Conservation (phyloP, 2,888 invertebrate species). For the Chalcis sispes region DNA sequence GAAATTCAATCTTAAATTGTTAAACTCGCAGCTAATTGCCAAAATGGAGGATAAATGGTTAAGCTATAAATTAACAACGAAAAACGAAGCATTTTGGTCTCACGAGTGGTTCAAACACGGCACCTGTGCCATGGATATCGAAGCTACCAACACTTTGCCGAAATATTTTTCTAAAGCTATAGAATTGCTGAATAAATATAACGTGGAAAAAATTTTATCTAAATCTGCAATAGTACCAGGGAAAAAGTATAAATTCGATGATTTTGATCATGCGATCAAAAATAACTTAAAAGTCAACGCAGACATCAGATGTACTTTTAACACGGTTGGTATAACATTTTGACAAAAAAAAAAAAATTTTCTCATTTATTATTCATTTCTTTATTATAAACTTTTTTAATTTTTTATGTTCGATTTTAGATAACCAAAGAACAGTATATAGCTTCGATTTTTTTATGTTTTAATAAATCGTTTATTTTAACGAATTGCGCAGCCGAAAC, state of each 20-base stretch:
- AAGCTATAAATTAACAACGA: neutral
- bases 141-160: neutral
- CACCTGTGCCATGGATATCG: constrained; percentile 21
- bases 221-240: constrained; percentile 24
- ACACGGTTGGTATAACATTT: neutral
- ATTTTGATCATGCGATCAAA: neutral
- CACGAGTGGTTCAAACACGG: constrained; percentile 51
- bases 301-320: constrained; percentile 12
- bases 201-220: neutral
- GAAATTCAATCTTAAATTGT: neutral
- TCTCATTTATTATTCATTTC: neutral
- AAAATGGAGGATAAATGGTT: constrained; percentile 16
- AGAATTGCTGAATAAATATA: constrained; percentile 17
- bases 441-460: constrained; percentile 6
- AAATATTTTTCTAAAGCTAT: constrained; percentile 30
- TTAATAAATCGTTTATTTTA: constrained; percentile 32
- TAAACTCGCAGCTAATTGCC: neutral
- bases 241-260: neutral
- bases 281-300: neutral
- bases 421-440: constrained; percentile 27
- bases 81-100: constrained; percentile 29
- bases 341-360: neutral
- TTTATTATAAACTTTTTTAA: neutral
- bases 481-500: neutral
- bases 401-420: neutral